Base-by-base conservation (phyloP, 2,888 invertebrate species). In the Parascotia fuliginaria region DNA sequence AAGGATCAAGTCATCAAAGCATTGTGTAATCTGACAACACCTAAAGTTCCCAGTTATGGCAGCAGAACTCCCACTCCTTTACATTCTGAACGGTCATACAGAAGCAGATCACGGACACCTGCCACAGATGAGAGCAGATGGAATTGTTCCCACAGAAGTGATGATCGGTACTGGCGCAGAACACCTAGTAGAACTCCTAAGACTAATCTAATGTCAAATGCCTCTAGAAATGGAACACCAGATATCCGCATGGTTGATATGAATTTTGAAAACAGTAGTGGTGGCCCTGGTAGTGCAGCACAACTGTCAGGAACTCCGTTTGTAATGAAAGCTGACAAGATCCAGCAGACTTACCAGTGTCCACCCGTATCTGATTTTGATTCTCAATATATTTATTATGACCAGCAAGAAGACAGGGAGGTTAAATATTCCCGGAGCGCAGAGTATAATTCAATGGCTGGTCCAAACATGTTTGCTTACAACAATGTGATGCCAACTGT, bases 1-100 rank as follows among this genome's bases (percentile, higher is more conserved):
- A 97, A 97, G 84, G 97, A 97, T 71, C 96, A 96, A 87, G 96
- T 97, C 41, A 97, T 97, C 68, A 96, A 95, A 81, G 97, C 97
- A 15, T 89, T 97, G 58, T 94, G 92, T 72, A 83, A 63, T 64
- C 72, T 92, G 54, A 92, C 93, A 58, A 90, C 93, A 57, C 85
- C 87, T 56, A 92, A 91, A 44, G 87, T 84, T 60, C 75, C 77
- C 52, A 80, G 74, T 56, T 87, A 79, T 80, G 78, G 79, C 37
- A 87, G 92, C 72, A 77, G 93, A 70, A 84, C 89, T 65, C 71
- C 88, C 24, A 87, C 90, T 28, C 88, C 92, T 0, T 57, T 79
- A 51, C 83, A 81, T 62, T 89, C 90, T 2, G 89, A 89, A 60
- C 77, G 87, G 32, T 90, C 89, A 13, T 91, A 82, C 58, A 78